phyloP scores from a whole-genome alignment of 2,797 vertebrate genomes.

The Karalla daura region DNA sequence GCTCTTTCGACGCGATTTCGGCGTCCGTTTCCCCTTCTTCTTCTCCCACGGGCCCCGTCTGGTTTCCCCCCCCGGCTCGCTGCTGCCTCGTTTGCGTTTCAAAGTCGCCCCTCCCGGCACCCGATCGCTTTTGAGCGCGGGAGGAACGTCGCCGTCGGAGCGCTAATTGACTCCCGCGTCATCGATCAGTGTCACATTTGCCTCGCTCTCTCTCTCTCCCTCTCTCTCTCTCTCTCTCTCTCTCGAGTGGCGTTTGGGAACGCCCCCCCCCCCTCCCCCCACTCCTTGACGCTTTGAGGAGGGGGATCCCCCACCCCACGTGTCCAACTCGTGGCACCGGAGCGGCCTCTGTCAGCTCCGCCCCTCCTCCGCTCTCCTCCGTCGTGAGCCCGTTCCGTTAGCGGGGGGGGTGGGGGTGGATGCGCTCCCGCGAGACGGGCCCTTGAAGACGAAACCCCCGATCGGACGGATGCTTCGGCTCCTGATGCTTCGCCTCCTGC shows the following conservation, averaged over 20 bases:
- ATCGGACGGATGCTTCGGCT: too few relatives aligned
- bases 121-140: constrained; percentile 39
- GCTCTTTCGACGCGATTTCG: constrained; percentile 46
- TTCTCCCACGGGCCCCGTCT: background rate
- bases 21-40: too few relatives aligned
- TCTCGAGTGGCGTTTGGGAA: constrained; percentile 18
- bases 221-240: constrained; percentile 21
- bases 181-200: constrained; percentile 67
- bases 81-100: constrained; percentile 56
- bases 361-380: constrained; percentile 40
- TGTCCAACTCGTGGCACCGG: constrained; percentile 46
- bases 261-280: too few relatives aligned
- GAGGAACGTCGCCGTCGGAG: constrained; percentile 46
- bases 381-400: constrained; percentile 23
- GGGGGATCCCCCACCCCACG: constrained; percentile 34
- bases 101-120: constrained; percentile 40
- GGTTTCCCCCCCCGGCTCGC: background rate
- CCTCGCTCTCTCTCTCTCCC: constrained; percentile 7
- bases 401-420: constrained; percentile 35
- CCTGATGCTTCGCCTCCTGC: constrained; percentile 45
- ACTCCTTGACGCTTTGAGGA: constrained; percentile 15
- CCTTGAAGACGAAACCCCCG: constrained; percentile 31
- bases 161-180: constrained; percentile 57
- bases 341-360: constrained; percentile 38
- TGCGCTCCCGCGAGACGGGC: constrained; percentile 9